These are phyloP conservation scores for Scrobipalpa atriplicella DNA, from an alignment of 2,888 invertebrate genomes.

Conservation along the genomic window DNA sequence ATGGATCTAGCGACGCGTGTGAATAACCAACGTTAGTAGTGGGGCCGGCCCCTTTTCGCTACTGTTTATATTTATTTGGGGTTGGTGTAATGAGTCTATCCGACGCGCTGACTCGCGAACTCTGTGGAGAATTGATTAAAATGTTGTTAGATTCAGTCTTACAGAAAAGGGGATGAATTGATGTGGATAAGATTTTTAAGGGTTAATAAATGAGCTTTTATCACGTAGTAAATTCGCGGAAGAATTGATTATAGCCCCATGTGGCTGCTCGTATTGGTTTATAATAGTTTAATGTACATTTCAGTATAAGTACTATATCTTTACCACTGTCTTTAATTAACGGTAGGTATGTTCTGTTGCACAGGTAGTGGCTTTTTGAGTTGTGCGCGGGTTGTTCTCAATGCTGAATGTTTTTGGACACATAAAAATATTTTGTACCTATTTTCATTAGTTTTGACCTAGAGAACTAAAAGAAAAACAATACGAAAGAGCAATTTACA, in stretches of 20 bases:
- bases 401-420: no score
- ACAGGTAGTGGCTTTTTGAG: no score
- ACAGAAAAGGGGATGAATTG: slow-evolving; percentile 72
- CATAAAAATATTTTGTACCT: no score
- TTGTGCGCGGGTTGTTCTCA: no score
- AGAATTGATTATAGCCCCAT: slow-evolving; percentile 12
- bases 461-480: no score
- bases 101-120: slow-evolving; percentile 80
- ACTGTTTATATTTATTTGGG: slow-evolving; percentile 83
- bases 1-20: slow-evolving; percentile 79
- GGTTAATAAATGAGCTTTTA: slow-evolving; percentile 64
- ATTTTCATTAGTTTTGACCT: no score
- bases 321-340: no score
- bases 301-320: background rate
- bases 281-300: background rate
- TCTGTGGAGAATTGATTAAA: slow-evolving; percentile 82
- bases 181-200: slow-evolving; percentile 63
- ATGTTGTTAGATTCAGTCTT: slow-evolving; percentile 79
- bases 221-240: slow-evolving; percentile 46
- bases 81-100: slow-evolving; percentile 80
- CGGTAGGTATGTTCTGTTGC: no score
- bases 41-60: slow-evolving; percentile 53
- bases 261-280: slow-evolving; percentile 24
- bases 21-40: slow-evolving; percentile 76
- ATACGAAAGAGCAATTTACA: no score